These are phyloP conservation scores for Idaea dimidiata DNA, from an alignment of 2,888 invertebrate genomes.

Conservation along the genomic window DNA sequence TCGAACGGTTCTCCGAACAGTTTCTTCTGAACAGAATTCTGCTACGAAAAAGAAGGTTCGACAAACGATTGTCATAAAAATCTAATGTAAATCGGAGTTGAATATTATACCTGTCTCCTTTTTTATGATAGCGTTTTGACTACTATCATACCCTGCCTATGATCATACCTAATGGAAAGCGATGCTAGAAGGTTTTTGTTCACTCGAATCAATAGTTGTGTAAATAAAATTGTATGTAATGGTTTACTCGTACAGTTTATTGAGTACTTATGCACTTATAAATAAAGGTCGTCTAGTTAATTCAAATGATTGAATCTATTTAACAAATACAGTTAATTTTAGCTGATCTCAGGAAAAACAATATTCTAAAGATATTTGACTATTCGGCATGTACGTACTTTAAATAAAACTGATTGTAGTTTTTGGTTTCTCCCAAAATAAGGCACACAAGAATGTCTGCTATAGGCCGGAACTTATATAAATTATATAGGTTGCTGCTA, in stretches of 20 bases:
- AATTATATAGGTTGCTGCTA: conserved; percentile 1
- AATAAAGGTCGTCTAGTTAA: not conserved
- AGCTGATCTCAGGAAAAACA: too few relatives aligned
- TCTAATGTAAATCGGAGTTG: too few relatives aligned
- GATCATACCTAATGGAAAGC: too few relatives aligned
- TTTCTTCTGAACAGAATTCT: too few relatives aligned
- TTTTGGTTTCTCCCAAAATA: not conserved
- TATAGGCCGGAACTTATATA: conserved; percentile 4
- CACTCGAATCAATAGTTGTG: too few relatives aligned
- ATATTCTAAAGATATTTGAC: not conserved
- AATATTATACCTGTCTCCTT: too few relatives aligned
- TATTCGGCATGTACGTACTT: not conserved
- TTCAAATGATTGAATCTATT: not conserved
- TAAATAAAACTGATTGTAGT: not conserved
- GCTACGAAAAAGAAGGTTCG: too few relatives aligned
- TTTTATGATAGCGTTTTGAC: too few relatives aligned
- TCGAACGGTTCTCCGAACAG: too few relatives aligned
- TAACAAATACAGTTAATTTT: not conserved
- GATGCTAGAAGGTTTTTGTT: too few relatives aligned
- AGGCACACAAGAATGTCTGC: not conserved
- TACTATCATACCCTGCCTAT: too few relatives aligned
- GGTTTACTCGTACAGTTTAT: not conserved
- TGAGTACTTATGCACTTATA: not conserved
- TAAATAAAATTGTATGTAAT: not conserved
- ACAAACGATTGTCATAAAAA: too few relatives aligned